phyloP scores from a whole-genome alignment of 2,113 vertebrate genomes.

The Eurystomus gularis region DNA sequence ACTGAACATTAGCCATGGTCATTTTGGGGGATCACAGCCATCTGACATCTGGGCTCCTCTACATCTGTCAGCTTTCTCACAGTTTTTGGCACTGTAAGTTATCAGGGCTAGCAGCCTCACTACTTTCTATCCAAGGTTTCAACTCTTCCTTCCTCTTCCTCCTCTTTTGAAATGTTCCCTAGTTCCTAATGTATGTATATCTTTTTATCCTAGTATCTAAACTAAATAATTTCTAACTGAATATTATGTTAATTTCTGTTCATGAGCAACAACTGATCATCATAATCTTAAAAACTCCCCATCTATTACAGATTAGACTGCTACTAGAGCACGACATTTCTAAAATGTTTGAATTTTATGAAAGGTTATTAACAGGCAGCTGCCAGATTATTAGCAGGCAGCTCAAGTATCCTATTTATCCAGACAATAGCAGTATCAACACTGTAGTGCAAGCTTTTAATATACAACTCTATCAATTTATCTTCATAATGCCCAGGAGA shows the following conservation, averaged over 20 bases:
- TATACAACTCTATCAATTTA: background rate
- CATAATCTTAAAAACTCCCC: background rate
- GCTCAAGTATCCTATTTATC: background rate
- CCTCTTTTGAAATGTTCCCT: background rate
- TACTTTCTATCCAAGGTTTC: background rate
- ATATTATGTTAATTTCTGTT: background rate
- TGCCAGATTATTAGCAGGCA: constrained; percentile 31
- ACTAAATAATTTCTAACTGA: background rate
- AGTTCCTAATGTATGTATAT: background rate
- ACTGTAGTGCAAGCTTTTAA: background rate
- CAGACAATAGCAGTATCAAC: background rate
- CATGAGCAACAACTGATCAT: background rate
- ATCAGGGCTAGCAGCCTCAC: background rate
- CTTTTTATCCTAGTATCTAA: background rate
- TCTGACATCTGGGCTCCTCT: background rate
- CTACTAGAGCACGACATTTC: background rate
- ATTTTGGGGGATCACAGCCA: background rate
- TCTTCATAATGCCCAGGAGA: background rate
- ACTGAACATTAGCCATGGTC: background rate
- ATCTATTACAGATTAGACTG: background rate
- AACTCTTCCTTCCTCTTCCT: background rate
- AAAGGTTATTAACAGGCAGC: constrained; percentile 4
- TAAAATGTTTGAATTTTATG: background rate
- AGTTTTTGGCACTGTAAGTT: background rate
- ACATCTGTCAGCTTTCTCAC: background rate